A percentile compares a stretch with the other conserved stretches of the same genome.
Conservation (phyloP, 2,797 vertebrate genomes). For the Artibeus jamaicensis region DNA sequence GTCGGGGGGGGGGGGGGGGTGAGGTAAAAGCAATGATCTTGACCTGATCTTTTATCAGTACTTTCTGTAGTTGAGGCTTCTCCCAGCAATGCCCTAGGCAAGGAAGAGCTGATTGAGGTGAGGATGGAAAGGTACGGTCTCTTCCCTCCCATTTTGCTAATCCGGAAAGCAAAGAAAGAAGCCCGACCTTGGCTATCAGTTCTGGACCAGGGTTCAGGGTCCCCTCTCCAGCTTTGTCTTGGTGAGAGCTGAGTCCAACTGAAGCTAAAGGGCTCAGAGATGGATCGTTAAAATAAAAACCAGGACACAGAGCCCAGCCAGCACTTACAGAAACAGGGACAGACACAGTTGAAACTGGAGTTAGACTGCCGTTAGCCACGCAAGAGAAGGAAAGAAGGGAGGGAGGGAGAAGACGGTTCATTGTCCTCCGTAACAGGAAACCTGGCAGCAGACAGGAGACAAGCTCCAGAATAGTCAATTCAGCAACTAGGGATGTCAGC, state of each 20-base stretch:
- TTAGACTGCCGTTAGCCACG: not conserved
- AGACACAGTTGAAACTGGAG: not conserved
- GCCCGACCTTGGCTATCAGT: not conserved
- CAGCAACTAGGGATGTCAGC: not conserved
- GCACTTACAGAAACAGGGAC: not conserved
- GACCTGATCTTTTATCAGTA: not conserved
- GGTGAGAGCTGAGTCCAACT: not conserved
- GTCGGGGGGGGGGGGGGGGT: not conserved
- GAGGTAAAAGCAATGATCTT: not conserved
- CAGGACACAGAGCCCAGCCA: not conserved
- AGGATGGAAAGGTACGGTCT: not conserved
- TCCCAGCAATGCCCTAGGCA: not conserved
- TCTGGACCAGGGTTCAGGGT: not conserved
- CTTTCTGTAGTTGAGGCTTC: not conserved
- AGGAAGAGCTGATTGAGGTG: not conserved
- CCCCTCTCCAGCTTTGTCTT: not conserved
- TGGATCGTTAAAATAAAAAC: not conserved
- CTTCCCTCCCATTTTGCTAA: not conserved
- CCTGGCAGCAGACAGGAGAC: not conserved
- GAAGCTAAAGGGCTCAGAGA: conserved; percentile 10
- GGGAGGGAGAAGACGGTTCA: not conserved
- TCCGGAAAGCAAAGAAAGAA: not conserved
- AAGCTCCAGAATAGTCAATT: not conserved
- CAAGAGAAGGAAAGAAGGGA: not conserved
- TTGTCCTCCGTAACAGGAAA: not conserved